Evolutionary conservation across 2,797 vertebrate genomes (phyloP), one percentile per base, ranked within the genome.

Genomic region (Somateria mollissima): DNA sequence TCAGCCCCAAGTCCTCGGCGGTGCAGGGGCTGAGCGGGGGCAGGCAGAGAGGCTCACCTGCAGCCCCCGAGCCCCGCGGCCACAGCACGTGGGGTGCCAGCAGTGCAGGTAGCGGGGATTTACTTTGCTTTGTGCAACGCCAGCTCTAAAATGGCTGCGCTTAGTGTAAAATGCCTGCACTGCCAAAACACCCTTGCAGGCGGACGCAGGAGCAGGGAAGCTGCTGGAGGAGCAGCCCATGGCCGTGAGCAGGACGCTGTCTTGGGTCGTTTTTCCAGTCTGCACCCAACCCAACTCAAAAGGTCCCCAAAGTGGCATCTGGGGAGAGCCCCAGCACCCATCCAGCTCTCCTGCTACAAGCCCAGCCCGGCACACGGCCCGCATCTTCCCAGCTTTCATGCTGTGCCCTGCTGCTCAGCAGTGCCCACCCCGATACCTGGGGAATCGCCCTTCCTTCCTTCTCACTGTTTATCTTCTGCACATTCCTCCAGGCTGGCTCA

Each of bases 131-230:
- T 76, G 70, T 69, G 25, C 18, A 4, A 39, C 15, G 43, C 20
- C 69, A 24, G 84, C 11, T 76, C 53, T 56, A 41, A 61, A 74
- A 51, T 6, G 62, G 79, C 84, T 54, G 79, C 37, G 4, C 56
- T 49, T 6, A 1, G 37, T 0, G 32, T 30, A 2, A 8, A 43
- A 36, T 1, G 22, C 20, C 64, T 28, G 70, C 20, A 0, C 0
- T 2, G 13, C 62, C 85, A 47, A 30, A 80, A 30, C 3, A 7
- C 21, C 47, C n/a, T 2, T 1, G 30, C 39, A 15, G 37, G 70
- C 4, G 10, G 58, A 15, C 75, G 47, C 41, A 12, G 57, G 70
- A 34, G 56, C 16, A 8, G 13, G 58, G 49, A 28, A n/a, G n/a
- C 37, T 82, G 71, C 17, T 34, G 25, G 47, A 36, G 13, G 66